Evolutionary conservation across 2,113 vertebrate species (phyloP).

Genomic region (Thamnophis sirtalis): DNA sequence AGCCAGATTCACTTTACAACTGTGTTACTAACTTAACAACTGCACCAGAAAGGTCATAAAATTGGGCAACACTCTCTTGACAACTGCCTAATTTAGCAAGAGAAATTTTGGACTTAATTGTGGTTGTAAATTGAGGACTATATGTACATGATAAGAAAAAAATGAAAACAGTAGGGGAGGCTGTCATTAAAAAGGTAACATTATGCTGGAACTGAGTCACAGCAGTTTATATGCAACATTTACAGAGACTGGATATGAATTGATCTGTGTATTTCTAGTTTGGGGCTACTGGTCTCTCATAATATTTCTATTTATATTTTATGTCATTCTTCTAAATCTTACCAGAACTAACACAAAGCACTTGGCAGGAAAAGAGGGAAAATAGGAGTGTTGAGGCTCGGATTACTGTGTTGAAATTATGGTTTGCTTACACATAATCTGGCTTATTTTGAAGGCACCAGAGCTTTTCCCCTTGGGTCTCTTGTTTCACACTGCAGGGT

Average conservation of each 20-base stretch:
- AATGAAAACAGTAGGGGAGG: neutral
- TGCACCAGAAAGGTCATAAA: neutral
- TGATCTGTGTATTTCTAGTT: neutral
- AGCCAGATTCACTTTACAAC: neutral
- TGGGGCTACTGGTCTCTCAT: neutral
- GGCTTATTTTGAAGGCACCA: neutral
- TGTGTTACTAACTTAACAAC: no score
- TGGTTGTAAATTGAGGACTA: neutral
- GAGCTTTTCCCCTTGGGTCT: neutral
- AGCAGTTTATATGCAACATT: neutral
- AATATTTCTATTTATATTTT: neutral
- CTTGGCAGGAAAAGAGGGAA: neutral
- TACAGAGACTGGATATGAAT: neutral
- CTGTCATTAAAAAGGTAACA: neutral
- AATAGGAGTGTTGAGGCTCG: neutral
- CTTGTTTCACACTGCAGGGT: neutral
- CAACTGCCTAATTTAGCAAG: neutral
- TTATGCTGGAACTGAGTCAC: neutral
- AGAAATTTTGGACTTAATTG: neutral
- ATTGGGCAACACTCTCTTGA: neutral
- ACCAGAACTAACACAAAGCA: neutral
- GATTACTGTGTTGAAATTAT: neutral
- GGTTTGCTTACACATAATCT: neutral
- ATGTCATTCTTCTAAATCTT: neutral
- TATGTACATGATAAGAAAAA: neutral